A percentile compares a stretch with the other conserved stretches of the same genome.
phyloP scores from a whole-genome alignment of 2,113 vertebrate species.

The Lontra canadensis region DNA sequence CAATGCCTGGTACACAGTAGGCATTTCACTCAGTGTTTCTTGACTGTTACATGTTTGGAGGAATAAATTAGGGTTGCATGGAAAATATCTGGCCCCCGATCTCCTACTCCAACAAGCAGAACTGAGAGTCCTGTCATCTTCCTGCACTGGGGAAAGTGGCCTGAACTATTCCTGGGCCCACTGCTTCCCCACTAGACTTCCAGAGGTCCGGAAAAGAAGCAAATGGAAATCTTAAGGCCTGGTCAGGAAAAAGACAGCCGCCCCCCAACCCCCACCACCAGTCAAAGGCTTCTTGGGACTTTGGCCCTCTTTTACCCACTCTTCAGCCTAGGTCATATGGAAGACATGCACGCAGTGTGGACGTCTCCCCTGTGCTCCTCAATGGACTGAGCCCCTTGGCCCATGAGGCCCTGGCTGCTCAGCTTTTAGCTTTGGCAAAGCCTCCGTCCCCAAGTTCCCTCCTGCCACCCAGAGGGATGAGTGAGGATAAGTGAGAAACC shows the following conservation, averaged over 20 bases:
- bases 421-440: constrained; percentile 6
- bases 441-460: background rate
- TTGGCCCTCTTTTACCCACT: background rate
- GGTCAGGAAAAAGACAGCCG: background rate
- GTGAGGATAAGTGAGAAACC: constrained; percentile 12
- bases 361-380: background rate
- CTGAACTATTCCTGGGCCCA: background rate
- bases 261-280: background rate
- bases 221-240: background rate
- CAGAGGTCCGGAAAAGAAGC: background rate
- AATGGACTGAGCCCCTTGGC: background rate
- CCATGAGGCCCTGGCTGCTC: background rate
- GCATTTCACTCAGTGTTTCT: background rate
- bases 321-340: background rate
- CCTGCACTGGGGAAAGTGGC: background rate
- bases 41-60: background rate
- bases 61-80: background rate
- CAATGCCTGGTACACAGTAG: background rate
- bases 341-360: background rate
- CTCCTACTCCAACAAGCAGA: background rate
- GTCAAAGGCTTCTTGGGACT: background rate
- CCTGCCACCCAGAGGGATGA: background rate
- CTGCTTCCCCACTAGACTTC: background rate
- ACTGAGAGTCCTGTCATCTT: background rate
- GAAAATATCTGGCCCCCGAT: background rate